A percentile compares a stretch with the other conserved stretches of the same genome.
Evolutionary conservation across 2,113 vertebrate genomes (phyloP).

Genomic region (Paratilapia polleni): DNA sequence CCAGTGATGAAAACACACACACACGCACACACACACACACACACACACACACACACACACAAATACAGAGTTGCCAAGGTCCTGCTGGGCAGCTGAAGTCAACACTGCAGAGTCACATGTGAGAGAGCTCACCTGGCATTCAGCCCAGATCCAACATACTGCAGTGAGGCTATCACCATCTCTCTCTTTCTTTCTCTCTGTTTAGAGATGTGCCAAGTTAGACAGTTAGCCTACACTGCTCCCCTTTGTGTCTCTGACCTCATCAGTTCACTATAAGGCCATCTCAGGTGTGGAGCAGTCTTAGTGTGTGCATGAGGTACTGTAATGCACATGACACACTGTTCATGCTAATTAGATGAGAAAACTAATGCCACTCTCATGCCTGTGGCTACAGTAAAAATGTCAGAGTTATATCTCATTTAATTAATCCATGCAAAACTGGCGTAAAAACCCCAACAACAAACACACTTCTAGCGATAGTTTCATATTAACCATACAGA

Average conservation of each 20-base stretch:
- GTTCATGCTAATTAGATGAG: background rate
- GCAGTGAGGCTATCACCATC: conserved; percentile 48
- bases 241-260: conserved; percentile 42
- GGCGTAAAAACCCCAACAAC: background rate
- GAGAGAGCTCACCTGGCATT: conserved; percentile 68
- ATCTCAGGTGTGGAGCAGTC: background rate
- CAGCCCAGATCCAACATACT: conserved; percentile 68
- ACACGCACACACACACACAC: no score
- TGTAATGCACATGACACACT: background rate
- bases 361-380: background rate
- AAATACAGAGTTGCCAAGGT: conserved; percentile 46
- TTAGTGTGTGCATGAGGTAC: background rate
- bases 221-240: conserved; percentile 53
- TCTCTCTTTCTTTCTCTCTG: conserved; percentile 14
- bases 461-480: background rate
- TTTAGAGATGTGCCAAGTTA: conserved; percentile 46
- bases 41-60: background rate
- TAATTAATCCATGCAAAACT: conserved; percentile 4
- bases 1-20: background rate
- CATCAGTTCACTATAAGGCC: conserved; percentile 22
- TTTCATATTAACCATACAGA: background rate
- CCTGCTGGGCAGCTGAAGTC: conserved; percentile 67
- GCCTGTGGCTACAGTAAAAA: background rate
- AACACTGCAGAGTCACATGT: conserved; percentile 70
- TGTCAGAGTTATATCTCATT: conserved; percentile 6